phyloP scores from a whole-genome alignment of 1,140 invertebrate species.

The Berghia stephanieae region DNA sequence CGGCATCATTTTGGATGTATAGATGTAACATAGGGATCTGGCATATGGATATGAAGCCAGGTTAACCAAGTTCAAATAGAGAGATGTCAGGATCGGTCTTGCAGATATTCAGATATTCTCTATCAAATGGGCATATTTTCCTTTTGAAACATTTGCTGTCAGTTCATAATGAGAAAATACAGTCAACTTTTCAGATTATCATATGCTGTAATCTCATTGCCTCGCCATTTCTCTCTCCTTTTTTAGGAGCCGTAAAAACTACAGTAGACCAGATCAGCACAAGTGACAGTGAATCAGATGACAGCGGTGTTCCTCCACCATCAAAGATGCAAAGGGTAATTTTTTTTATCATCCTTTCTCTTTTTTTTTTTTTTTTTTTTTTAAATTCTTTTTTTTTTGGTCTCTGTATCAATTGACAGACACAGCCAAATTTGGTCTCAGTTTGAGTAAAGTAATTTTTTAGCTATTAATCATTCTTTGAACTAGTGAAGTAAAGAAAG shows the following conservation, averaged over 20 bases:
- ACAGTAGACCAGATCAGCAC: slow-evolving; percentile 26
- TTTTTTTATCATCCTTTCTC: background rate
- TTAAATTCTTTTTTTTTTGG: background rate
- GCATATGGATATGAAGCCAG: no score
- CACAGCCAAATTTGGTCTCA: background rate
- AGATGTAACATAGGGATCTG: no score
- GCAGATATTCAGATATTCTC: no score
- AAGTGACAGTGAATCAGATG: slow-evolving; percentile 37
- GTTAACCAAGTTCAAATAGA: no score
- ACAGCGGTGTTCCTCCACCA: slow-evolving; percentile 18
- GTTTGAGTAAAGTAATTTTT: background rate
- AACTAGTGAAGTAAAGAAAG: background rate
- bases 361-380: background rate
- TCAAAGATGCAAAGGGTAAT: slow-evolving; percentile 30
- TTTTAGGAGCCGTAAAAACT: slow-evolving; percentile 13
- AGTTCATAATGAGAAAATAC: no score
- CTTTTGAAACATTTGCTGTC: no score
- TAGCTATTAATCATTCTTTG: background rate
- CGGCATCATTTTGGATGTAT: no score
- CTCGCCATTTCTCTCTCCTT: no score
- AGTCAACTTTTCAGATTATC: no score
- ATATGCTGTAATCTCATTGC: no score
- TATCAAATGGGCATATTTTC: no score
- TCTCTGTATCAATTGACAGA: background rate
- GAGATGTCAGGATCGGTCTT: no score